Evolutionary conservation across 2,888 invertebrate species (phyloP).

Genomic region (Agrochola litura): DNA sequence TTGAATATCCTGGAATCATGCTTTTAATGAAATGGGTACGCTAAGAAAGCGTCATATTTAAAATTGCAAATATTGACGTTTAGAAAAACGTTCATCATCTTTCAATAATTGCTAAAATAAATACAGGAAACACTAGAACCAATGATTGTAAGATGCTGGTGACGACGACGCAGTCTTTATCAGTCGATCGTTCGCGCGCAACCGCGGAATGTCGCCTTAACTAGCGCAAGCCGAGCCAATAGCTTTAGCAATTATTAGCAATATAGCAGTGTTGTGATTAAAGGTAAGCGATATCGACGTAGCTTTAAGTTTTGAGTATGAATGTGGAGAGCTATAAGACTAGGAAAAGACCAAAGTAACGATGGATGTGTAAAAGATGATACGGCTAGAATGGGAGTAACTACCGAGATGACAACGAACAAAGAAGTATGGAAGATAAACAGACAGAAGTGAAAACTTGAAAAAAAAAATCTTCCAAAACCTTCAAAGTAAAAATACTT

Average conservation of each 20-base stretch:
- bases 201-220: slow-evolving; percentile 52
- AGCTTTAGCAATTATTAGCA: slow-evolving; percentile 48
- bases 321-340: no score
- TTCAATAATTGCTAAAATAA: neutral
- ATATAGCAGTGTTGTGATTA: slow-evolving; percentile 35
- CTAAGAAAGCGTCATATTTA: neutral
- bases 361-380: no score
- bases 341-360: no score
- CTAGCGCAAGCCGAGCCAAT: slow-evolving; percentile 35
- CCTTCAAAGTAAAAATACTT: no score
- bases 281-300: slow-evolving; percentile 22
- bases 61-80: neutral
- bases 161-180: slow-evolving; percentile 34
- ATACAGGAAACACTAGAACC: slow-evolving; percentile 15
- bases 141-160: slow-evolving; percentile 23
- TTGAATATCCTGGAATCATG: neutral
- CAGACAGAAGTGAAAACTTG: no score
- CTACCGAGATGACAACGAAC: no score
- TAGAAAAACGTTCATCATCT: neutral
- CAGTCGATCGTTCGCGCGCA: slow-evolving; percentile 34
- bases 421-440: no score
- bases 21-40: neutral
- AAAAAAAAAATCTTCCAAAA: no score
- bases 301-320: neutral
- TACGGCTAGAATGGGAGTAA: no score